Evolutionary conservation across 2,113 vertebrate species (phyloP).

Genomic region (Lipophrys pholis): DNA sequence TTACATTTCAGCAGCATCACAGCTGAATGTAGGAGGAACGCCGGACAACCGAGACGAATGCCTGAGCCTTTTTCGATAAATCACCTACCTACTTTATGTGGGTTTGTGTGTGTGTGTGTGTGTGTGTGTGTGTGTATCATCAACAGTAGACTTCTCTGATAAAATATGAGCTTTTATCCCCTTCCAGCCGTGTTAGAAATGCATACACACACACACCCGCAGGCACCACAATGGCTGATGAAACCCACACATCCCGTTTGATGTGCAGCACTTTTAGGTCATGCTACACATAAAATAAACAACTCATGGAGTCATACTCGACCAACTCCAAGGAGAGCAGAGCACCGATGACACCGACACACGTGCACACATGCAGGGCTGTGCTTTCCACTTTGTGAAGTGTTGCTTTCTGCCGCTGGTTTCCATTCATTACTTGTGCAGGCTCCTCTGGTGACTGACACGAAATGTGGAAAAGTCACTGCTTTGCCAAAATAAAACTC

Average conservation of each 20-base stretch:
- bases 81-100: slow-evolving; percentile 76
- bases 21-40: slow-evolving; percentile 56
- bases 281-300: slow-evolving; percentile 54
- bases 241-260: slow-evolving; percentile 46
- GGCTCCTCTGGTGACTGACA: slow-evolving; percentile 80
- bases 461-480: slow-evolving; percentile 77
- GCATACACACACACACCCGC: slow-evolving; percentile 4
- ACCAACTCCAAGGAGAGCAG: slow-evolving; percentile 28
- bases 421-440: slow-evolving; percentile 76
- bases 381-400: slow-evolving; percentile 74
- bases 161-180: slow-evolving; percentile 77
- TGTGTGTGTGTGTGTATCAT: slow-evolving; percentile 70
- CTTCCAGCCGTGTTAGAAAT: slow-evolving; percentile 61
- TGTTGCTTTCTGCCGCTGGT: slow-evolving; percentile 80
- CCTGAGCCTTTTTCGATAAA: slow-evolving; percentile 77
- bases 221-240: slow-evolving; percentile 41
- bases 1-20: slow-evolving; percentile 69
- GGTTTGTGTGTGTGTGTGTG: slow-evolving; percentile 55
- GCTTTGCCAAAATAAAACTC: slow-evolving; percentile 94
- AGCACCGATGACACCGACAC: slow-evolving; percentile 36
- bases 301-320: slow-evolving; percentile 74
- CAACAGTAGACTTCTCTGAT: slow-evolving; percentile 83
- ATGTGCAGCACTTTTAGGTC: slow-evolving; percentile 54
- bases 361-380: slow-evolving; percentile 50
- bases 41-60: slow-evolving; percentile 69